Evolutionary conservation across 1,140 invertebrate species (phyloP).

Genomic region (Zeugodacus cucurbitae): DNA sequence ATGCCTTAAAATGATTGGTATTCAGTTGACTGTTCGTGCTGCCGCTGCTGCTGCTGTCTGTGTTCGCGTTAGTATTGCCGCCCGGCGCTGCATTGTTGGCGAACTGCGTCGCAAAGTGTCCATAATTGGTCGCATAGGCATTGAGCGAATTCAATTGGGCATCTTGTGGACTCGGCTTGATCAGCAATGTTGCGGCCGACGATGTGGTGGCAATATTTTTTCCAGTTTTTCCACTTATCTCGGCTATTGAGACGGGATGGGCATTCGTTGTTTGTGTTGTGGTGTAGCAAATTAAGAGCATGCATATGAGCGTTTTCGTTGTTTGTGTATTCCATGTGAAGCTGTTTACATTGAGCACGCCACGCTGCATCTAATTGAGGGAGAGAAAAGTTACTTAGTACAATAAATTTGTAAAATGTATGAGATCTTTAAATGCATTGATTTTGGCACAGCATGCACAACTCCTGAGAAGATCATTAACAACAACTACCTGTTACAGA

Average conservation of each 20-base stretch:
- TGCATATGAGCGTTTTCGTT: not conserved
- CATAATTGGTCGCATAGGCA: conserved; percentile 58
- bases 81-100: conserved; percentile 43
- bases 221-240: conserved; percentile 52
- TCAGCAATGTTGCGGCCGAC: not conserved
- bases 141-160: conserved; percentile 58
- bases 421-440: too few species aligned
- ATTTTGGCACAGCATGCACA: too few species aligned
- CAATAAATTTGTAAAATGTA: too few species aligned
- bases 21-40: conserved; percentile 39
- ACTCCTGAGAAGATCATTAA: too few species aligned
- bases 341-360: not conserved
- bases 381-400: not conserved
- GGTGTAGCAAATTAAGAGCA: not conserved
- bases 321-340: not conserved
- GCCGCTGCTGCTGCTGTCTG: not conserved
- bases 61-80: not conserved
- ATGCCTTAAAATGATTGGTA: conserved; percentile 54
- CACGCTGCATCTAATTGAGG: not conserved
- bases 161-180: conserved; percentile 44
- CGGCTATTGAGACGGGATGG: conserved; percentile 56
- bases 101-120: conserved; percentile 35
- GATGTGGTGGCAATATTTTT: conserved; percentile 48
- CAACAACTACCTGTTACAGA: too few species aligned
- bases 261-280: conserved; percentile 47